Evolutionary conservation across 2,113 vertebrate species (phyloP), one percentile per base, ranked within the genome.

Genomic region (Dendropsophus ebraccatus): DNA sequence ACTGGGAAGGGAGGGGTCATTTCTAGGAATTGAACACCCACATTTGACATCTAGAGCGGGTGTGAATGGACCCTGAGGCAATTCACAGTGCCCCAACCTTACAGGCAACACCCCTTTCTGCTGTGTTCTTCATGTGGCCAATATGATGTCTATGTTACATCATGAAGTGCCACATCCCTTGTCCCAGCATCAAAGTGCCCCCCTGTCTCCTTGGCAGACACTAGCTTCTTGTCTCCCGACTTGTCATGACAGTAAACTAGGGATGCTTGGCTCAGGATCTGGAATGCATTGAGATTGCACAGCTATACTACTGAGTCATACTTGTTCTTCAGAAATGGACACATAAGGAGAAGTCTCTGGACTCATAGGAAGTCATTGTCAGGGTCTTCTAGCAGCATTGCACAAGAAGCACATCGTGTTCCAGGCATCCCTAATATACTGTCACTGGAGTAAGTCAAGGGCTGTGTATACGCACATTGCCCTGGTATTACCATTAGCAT

Each of bases 11-110:
- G 62, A 79, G 5, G 6, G 45, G 30, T 47, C 47, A 41, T 45
- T 86, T 80, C 65, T 86, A 67, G 84, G 76, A 81, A 86, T 6
- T 56, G 12, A 41, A 49, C 76, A 72, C 30, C 77, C 76, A 80
- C 76, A 72, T 41, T 14, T 13, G 23, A 75, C 41, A 37, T 80
- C 11, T 56, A 11, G 12, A 32, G 16, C 60, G 70, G 35, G 82
- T 56, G 50, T 37, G 50, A 41, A 56, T 17, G n/a, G 37, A 47
- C 37, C 35, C 37, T 65, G 56, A 81, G 37, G 56, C 78, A 47
- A 65, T 81, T 81, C 78, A 58, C 82, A 62, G 52, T n/a, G 16
- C 45, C 70, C 70, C 37, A 41, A 28, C 52, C 82, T 75, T 32
- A n/a, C 69, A 58, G 35, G 23, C 25, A 17, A 41, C 50, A 25